A percentile compares a stretch with the other conserved stretches of the same genome.
phyloP scores from a whole-genome alignment of 2,797 vertebrate species.

The Characodon lateralis region DNA sequence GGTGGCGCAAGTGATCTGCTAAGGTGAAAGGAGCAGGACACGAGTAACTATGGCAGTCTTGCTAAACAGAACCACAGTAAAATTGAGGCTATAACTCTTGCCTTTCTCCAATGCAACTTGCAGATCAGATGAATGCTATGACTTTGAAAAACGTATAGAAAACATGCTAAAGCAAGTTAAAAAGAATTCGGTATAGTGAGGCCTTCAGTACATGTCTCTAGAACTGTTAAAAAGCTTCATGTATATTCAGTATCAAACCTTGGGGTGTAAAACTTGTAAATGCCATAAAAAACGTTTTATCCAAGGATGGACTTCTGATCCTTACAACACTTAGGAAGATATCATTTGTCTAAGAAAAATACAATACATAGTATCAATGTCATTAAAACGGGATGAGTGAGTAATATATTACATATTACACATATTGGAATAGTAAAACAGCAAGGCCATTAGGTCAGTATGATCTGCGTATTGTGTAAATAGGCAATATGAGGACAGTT shows the following conservation, averaged over 20 bases:
- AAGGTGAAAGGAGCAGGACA: neutral
- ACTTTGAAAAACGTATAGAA: neutral
- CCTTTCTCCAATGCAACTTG: neutral
- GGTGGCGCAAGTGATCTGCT: conserved; percentile 47
- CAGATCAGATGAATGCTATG: neutral
- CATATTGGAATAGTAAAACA: neutral
- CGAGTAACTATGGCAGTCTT: neutral
- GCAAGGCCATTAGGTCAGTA: neutral
- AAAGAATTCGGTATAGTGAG: neutral
- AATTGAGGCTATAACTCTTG: neutral
- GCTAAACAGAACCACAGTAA: neutral
- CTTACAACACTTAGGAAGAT: neutral
- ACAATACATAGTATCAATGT: neutral
- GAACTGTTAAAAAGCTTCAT: neutral
- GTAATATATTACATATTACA: neutral
- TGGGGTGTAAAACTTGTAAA: neutral
- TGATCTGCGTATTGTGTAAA: conserved; percentile 3
- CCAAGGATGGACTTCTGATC: too few relatives aligned
- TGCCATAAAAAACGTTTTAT: neutral
- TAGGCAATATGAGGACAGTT: neutral
- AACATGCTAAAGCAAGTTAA: neutral
- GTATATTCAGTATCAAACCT: neutral
- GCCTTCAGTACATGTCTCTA: neutral
- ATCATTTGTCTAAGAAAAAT: neutral
- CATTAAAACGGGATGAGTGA: neutral